A percentile compares a stretch with the other conserved stretches of the same genome.
Conservation (phyloP, 2,888 invertebrate genomes). For the Drosophila antonietae region DNA sequence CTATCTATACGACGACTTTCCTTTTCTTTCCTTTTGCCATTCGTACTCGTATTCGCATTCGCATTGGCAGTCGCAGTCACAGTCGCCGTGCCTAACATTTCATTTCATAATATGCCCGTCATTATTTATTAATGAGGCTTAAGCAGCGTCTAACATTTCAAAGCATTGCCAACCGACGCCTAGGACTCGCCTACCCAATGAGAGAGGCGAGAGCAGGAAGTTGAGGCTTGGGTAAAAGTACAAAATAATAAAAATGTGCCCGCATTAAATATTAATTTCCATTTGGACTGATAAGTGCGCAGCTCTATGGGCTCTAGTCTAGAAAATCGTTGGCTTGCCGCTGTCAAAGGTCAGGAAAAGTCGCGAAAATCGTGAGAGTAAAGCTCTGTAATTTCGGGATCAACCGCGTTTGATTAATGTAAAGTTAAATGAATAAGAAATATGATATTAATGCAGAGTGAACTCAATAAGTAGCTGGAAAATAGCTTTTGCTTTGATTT, state of each 20-base stretch:
- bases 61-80: background rate
- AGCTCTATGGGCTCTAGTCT: slow-evolving; percentile 25
- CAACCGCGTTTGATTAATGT: slow-evolving; percentile 2
- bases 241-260: slow-evolving; percentile 67
- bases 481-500: background rate
- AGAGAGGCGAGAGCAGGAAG: background rate
- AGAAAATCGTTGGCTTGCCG: background rate
- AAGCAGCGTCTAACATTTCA: slow-evolving; percentile 79
- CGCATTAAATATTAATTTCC: slow-evolving; percentile 78
- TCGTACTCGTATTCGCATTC: background rate
- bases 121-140: slow-evolving; percentile 80
- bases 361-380: background rate
- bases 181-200: slow-evolving; percentile 1
- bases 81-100: slow-evolving; percentile 5
- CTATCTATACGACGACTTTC: background rate
- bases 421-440: slow-evolving; percentile 1
- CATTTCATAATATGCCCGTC: slow-evolving; percentile 60
- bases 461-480: background rate
- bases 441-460: background rate
- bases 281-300: slow-evolving; percentile 73
- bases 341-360: slow-evolving; percentile 13
- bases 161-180: slow-evolving; percentile 42
- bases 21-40: background rate
- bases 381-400: background rate
- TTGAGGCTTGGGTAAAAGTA: slow-evolving; percentile 4